Evolutionary conservation across 2,797 vertebrate genomes (phyloP).

Genomic region (Podargus strigoides): DNA sequence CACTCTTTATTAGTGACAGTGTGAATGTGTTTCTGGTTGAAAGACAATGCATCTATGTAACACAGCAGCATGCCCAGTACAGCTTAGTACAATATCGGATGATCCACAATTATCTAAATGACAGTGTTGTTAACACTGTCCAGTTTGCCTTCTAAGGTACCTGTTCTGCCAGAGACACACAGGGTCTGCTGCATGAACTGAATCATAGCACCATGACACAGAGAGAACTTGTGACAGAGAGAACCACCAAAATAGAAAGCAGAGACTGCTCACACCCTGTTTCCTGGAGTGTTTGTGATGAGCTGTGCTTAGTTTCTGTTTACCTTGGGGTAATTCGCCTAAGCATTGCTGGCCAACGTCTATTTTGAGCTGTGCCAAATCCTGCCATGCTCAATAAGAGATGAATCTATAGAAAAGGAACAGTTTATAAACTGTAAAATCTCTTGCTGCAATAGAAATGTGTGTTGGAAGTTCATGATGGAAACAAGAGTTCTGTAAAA

Average conservation of each 20-base stretch:
- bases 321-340: neutral
- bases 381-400: neutral
- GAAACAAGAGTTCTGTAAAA: neutral
- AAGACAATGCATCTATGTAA: neutral
- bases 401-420: neutral
- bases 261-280: neutral
- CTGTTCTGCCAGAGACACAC: neutral
- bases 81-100: neutral
- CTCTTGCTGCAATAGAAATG: neutral
- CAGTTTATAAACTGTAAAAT: neutral
- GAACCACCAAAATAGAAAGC: neutral
- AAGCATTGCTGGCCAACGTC: neutral
- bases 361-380: neutral
- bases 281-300: neutral
- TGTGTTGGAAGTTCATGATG: neutral
- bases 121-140: neutral
- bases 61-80: no score
- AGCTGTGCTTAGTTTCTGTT: neutral
- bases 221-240: neutral
- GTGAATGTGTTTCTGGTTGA: neutral
- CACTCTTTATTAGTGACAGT: neutral
- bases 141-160: neutral
- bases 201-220: neutral
- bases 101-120: neutral
- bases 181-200: neutral